phyloP scores from a whole-genome alignment of 2,113 vertebrate genomes.

The Lota lota region DNA sequence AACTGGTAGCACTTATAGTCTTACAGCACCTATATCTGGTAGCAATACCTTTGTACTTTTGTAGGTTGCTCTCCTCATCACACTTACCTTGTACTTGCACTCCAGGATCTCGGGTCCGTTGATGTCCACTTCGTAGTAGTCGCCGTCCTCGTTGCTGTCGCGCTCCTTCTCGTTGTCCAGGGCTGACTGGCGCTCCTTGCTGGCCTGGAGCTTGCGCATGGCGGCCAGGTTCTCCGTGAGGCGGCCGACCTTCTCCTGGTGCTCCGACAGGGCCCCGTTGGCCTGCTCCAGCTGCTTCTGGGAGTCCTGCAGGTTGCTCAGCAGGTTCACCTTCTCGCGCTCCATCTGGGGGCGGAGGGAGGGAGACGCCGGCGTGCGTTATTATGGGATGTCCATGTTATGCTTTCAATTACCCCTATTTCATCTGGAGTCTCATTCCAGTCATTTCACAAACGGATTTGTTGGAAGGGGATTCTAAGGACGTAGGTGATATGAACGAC shows the following conservation, averaged over 20 bases:
- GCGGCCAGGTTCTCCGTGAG: constrained; percentile 88
- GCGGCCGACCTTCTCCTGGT: constrained; percentile 88
- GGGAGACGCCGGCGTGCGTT: neutral
- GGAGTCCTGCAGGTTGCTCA: constrained; percentile 90
- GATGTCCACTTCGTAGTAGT: constrained; percentile 98
- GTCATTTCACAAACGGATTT: neutral
- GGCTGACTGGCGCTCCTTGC: constrained; percentile 94
- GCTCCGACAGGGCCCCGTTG: constrained; percentile 85
- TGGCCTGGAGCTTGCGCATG: constrained; percentile 88
- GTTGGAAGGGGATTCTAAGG: neutral
- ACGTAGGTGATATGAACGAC: constrained; percentile 9
- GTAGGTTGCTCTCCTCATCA: neutral
- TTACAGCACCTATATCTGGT: neutral
- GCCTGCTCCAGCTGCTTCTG: constrained; percentile 95
- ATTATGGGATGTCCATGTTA: too few relatives aligned
- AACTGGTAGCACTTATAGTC: too few relatives aligned
- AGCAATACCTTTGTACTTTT: neutral
- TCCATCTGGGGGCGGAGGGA: constrained; percentile 80
- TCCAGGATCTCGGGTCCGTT: constrained; percentile 95
- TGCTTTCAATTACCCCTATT: too few relatives aligned
- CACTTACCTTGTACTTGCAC: constrained; percentile 89
- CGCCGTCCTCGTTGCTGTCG: constrained; percentile 92
- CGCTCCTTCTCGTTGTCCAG: constrained; percentile 94
- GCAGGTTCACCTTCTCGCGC: constrained; percentile 89
- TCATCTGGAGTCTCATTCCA: too few relatives aligned